These are phyloP conservation scores for Isoperla grammatica DNA, from an alignment of 2,888 invertebrate species.

Conservation along the genomic window DNA sequence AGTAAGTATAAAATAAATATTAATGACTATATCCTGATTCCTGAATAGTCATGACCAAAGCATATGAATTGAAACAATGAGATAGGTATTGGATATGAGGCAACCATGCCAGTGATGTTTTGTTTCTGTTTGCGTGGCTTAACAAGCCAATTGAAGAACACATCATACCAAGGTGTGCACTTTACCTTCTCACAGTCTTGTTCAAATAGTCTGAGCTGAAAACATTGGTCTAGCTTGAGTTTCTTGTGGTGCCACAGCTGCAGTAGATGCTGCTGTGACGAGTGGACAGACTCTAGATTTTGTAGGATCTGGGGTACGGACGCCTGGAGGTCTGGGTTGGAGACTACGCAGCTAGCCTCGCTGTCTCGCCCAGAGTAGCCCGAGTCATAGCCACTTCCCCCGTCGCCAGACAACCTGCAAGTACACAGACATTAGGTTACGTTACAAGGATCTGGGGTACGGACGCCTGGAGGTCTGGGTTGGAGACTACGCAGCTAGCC, in stretches of 20 bases:
- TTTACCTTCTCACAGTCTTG: constrained; percentile 92
- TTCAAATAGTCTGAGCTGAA: constrained; percentile 91
- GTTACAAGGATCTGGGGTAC: constrained; percentile 67
- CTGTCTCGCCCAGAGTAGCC: constrained; percentile 69
- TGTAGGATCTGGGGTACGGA: constrained; percentile 66
- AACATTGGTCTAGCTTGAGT: constrained; percentile 90
- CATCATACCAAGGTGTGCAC: too few species aligned
- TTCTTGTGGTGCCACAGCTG: constrained; percentile 95
- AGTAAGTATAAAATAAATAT: too few species aligned
- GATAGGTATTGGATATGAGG: too few species aligned
- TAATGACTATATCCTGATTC: too few species aligned
- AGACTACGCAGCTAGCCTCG: constrained; percentile 49
- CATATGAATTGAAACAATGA: too few species aligned
- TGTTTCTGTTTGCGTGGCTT: too few species aligned
- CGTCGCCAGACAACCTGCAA: constrained; percentile 47
- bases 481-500: constrained; percentile 50
- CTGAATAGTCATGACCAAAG: too few species aligned
- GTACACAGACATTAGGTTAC: constrained; percentile 80
- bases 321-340: constrained; percentile 58
- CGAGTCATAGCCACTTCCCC: constrained; percentile 59
- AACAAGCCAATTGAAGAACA: too few species aligned
- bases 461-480: constrained; percentile 57
- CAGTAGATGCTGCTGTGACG: constrained; percentile 84
- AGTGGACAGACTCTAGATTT: constrained; percentile 80
- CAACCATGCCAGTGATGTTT: too few species aligned